phyloP scores from a whole-genome alignment of 2,888 invertebrate species.

The Branchinecta sandiegonensis region DNA sequence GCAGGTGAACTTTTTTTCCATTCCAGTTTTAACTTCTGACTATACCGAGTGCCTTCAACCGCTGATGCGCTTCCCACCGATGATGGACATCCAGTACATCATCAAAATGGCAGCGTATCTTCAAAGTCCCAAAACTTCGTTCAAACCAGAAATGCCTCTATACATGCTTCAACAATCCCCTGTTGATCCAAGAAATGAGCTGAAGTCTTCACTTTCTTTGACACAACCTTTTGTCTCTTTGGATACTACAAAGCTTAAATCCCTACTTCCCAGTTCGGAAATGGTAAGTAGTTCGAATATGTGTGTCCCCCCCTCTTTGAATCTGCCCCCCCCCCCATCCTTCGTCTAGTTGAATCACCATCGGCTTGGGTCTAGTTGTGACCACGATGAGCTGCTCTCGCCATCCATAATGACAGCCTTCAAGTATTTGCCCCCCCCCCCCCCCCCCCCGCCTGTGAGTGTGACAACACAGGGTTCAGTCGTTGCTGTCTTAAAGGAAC shows the following conservation, averaged over 20 bases:
- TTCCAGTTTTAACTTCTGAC: slow-evolving; percentile 45
- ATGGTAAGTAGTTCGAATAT: background rate
- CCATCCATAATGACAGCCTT: too few species aligned
- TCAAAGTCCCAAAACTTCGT: slow-evolving; percentile 33
- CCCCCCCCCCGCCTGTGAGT: too few species aligned
- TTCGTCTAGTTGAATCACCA: too few species aligned
- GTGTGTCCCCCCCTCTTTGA: too few species aligned
- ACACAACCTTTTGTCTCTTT: background rate
- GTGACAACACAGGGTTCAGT: too few species aligned
- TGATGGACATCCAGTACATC: slow-evolving; percentile 46
- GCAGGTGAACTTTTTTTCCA: slow-evolving; percentile 20
- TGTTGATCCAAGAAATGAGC: background rate
- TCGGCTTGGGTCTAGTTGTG: too few species aligned
- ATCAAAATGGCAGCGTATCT: slow-evolving; percentile 46
- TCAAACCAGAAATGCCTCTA: slow-evolving; percentile 6
- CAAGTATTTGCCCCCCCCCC: too few species aligned
- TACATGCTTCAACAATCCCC: background rate
- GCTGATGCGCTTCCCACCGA: slow-evolving; percentile 52
- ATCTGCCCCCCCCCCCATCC: too few species aligned
- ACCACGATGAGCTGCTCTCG: too few species aligned
- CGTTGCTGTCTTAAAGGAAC: too few species aligned
- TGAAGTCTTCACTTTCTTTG: background rate
- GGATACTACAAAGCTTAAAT: background rate
- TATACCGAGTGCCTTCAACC: slow-evolving; percentile 48
- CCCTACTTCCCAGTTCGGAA: background rate